Conservation (phyloP, 2,888 invertebrate genomes). For the Philhelius pedissequus region DNA sequence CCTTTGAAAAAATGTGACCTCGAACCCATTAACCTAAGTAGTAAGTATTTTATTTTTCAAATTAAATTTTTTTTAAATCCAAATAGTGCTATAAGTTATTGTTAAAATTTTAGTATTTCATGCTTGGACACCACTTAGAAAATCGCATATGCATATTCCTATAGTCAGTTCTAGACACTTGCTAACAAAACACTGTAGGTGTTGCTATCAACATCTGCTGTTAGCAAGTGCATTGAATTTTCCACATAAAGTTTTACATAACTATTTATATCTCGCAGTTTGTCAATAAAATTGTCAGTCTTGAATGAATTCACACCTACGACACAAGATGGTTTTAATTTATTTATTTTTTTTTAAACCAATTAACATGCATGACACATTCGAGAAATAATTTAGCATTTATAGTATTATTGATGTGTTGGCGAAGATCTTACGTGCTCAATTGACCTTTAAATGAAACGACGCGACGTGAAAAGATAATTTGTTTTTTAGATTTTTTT, state of each 20-base stretch:
- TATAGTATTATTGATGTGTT: neutral
- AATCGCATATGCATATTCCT: neutral
- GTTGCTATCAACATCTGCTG: neutral
- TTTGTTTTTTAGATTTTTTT: neutral
- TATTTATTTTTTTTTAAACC: neutral
- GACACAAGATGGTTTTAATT: neutral
- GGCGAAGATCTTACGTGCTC: slow-evolving; percentile 1
- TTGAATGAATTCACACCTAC: slow-evolving; percentile 22
- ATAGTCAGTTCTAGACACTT: neutral
- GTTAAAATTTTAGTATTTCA: neutral
- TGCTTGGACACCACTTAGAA: neutral
- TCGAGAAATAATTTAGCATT: neutral
- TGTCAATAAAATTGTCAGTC: neutral
- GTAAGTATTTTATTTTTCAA: no score
- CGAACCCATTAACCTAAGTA: no score
- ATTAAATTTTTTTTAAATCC: no score
- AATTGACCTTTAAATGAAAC: neutral
- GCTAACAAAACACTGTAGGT: neutral
- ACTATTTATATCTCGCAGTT: no score
- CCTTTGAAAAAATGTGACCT: no score
- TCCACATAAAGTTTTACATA: no score
- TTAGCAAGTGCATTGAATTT: neutral
- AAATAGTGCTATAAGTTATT: no score
- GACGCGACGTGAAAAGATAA: neutral
- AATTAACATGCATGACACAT: slow-evolving; percentile 15